Conservation (phyloP, 2,888 invertebrate species). For the Caenorhabditis plicata region DNA sequence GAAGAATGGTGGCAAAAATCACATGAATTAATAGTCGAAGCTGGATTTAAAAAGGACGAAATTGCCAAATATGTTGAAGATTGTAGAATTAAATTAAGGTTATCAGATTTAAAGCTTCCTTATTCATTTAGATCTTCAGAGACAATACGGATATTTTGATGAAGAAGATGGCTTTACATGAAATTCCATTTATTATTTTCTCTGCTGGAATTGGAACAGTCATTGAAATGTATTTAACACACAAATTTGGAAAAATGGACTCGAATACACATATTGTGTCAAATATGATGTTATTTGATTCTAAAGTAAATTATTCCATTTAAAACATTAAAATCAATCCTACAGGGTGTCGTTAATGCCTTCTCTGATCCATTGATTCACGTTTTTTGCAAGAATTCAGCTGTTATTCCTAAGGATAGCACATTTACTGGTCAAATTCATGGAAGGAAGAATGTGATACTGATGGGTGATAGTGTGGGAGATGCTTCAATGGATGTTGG, state of each 20-base stretch:
- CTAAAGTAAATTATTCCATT: too few relatives aligned
- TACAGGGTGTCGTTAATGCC: constrained; percentile 63
- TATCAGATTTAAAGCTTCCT: neutral
- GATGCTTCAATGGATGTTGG: constrained; percentile 91
- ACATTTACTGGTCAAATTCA: constrained; percentile 27
- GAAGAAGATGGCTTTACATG: constrained; percentile 29
- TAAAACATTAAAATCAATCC: too few relatives aligned
- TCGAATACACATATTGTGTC: constrained; percentile 59
- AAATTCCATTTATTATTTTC: constrained; percentile 84
- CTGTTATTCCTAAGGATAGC: constrained; percentile 71
- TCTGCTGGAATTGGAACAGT: constrained; percentile 77
- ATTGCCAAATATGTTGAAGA: constrained; percentile 64
- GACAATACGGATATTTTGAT: constrained; percentile 40
- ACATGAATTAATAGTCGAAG: constrained; percentile 65
- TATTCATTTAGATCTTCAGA: constrained; percentile 19
- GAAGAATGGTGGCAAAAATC: constrained; percentile 69
- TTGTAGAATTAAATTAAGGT: constrained; percentile 30
- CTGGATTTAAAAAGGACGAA: constrained; percentile 61
- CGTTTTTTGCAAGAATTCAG: constrained; percentile 89
- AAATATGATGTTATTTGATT: constrained; percentile 61
- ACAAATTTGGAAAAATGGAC: constrained; percentile 68
- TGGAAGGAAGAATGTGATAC: constrained; percentile 76
- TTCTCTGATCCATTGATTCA: constrained; percentile 83
- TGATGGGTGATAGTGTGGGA: constrained; percentile 89
- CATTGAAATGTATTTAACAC: constrained; percentile 77